phyloP scores from a whole-genome alignment of 2,888 invertebrate species.

The Cancer borealis region DNA sequence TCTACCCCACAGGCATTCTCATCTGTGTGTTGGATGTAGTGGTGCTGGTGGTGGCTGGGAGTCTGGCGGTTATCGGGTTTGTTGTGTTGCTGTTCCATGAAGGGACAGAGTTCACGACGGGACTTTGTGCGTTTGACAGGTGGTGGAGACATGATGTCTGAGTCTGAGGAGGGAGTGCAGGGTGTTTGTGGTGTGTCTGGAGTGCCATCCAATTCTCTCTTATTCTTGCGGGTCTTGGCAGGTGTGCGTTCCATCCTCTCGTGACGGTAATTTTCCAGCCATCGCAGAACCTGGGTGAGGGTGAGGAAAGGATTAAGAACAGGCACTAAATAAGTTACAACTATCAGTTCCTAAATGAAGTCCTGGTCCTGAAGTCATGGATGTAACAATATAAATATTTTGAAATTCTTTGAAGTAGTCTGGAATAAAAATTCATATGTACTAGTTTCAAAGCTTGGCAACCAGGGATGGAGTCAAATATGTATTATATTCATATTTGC shows the following conservation, averaged over 20 bases:
- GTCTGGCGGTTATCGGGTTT: slow-evolving; percentile 38
- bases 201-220: slow-evolving; percentile 72
- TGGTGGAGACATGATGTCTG: slow-evolving; percentile 74
- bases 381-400: background rate
- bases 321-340: background rate
- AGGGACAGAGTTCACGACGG: slow-evolving; percentile 72
- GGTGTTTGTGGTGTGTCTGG: slow-evolving; percentile 73
- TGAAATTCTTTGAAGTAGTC: background rate
- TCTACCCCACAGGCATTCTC: slow-evolving; percentile 70
- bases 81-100: slow-evolving; percentile 74
- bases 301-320: background rate
- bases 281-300: slow-evolving; percentile 63
- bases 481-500: too few relatives aligned
- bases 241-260: slow-evolving; percentile 74
- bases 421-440: background rate
- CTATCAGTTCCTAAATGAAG: background rate
- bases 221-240: slow-evolving; percentile 69
- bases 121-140: slow-evolving; percentile 76
- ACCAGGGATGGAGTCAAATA: too few relatives aligned
- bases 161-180: slow-evolving; percentile 67
- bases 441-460: too few relatives aligned
- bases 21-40: slow-evolving; percentile 44
- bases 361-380: too few relatives aligned
- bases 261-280: slow-evolving; percentile 74
- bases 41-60: background rate